Base-by-base conservation (phyloP, 30 jellyfish, hydroid and myxozoan genomes). In the Nemopilema nomurai region DNA sequence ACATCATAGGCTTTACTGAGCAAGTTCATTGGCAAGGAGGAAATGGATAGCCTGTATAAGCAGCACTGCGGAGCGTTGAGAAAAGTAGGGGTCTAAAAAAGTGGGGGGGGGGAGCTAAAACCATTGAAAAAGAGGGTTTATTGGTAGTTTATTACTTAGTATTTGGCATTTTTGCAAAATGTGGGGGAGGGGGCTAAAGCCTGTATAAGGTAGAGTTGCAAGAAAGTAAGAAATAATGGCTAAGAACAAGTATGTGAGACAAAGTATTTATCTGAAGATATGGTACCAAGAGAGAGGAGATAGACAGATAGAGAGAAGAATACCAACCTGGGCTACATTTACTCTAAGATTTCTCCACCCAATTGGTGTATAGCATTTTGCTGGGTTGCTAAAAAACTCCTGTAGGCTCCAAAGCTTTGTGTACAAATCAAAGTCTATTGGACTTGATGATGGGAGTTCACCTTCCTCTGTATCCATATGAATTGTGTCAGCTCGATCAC, bases 371-470 rank as follows among this genome's bases (percentile, higher is more conserved):
- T 83, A 93, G 71, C 97, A 88, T 69, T 93, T 81, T 16, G 91
- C 53, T 31, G 98, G 98, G 50, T 78, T 76, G 75, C 97, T 76
- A 68, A 93, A 93, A 66, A 50, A 93, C 41, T 93, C 98, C 80
- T 93, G 98, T 16, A 89, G 73, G 16, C 91, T 52, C 98, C 98
- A 93, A 22, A 93, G 86, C 76, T 89, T 88, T 21, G 85, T 67
- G 67, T 93, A 93, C 74, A 93, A 87, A 17, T 74, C 90, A 81
- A 84, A 93, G 67, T 93, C 98, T 65, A 93, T 83, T 0, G 98
- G 98, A 52, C 73, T 80, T 33, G 96, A 64, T 0, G 91, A 49
- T 50, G 82, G 93, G 25, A 91, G 90, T 74, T 91, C 98, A 19
- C 96, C 94, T 28, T 86, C 96, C 28, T 91, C 97, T 8, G 98